phyloP scores from a whole-genome alignment of 1,140 invertebrate species.

The Ruditapes philippinarum region DNA sequence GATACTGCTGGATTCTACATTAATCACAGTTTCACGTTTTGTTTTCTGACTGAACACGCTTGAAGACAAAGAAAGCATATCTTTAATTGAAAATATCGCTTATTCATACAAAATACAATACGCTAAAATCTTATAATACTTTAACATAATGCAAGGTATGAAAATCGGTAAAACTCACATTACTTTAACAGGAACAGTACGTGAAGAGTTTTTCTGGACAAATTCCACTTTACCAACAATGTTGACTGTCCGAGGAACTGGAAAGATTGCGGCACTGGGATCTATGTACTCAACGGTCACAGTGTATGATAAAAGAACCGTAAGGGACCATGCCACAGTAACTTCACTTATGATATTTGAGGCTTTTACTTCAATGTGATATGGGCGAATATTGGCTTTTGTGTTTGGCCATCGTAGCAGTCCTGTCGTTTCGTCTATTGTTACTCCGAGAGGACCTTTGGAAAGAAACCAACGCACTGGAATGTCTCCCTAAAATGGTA shows the following conservation, averaged over 20 bases:
- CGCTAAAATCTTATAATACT: not conserved
- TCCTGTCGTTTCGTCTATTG: conserved; percentile 40
- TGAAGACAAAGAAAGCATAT: too few relatives aligned
- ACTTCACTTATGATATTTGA: conserved; percentile 54
- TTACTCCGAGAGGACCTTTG: conserved; percentile 52
- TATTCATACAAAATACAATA: too few relatives aligned
- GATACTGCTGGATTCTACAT: not conserved
- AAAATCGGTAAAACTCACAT: conserved; percentile 22
- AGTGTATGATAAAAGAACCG: conserved; percentile 63
- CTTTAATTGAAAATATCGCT: too few relatives aligned
- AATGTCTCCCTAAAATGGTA: conserved; percentile 64
- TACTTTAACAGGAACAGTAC: conserved; percentile 45
- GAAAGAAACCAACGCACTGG: conserved; percentile 63
- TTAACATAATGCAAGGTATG: too few relatives aligned
- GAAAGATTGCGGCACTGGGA: conserved; percentile 48
- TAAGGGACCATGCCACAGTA: conserved; percentile 47
- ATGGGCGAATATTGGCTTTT: conserved; percentile 22
- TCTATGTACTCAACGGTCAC: conserved; percentile 48
- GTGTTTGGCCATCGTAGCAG: conserved; percentile 58
- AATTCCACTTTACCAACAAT: conserved; percentile 66
- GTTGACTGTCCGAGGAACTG: conserved; percentile 52
- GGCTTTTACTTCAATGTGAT: conserved; percentile 50
- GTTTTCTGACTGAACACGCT: not conserved
- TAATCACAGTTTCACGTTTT: not conserved
- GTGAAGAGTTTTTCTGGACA: not conserved